Base-by-base conservation (phyloP, 1,140 invertebrate genomes). In the Caenorhabditis latens region DNA sequence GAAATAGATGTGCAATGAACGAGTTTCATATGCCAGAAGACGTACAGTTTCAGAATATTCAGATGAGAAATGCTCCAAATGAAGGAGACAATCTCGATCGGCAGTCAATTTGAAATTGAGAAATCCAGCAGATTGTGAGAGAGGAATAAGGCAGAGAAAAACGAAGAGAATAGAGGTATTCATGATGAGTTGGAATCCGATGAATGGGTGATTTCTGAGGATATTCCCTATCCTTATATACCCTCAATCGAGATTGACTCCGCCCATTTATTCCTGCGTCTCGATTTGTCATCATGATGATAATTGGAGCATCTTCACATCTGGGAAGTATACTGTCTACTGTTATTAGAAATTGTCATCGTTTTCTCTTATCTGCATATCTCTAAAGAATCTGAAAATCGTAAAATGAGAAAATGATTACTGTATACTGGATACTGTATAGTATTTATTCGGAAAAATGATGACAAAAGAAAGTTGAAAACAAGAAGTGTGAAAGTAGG, bases 41-140 rank as follows among this genome's bases (percentile, higher is more conserved):
- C 67, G 67, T 19, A 71, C 67, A n/a, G 67, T 71, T 71, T 71
- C 42, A 21, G 67, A 43, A 71, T 46, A 71, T 46, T n/a, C 42
- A 5, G 32, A 40, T 40, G 63, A 67, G 14, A 8, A 8, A 58
- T n/a, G 13, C 24, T 71, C 42, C 42, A 71, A n/a, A 48, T 71
- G 67, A 48, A 71, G 42, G 9, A 71, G 67, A 48, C 67, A 71
- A 32, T 71, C 67, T n/a, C 14, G 21, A 32, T 71, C 67, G 9
- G 67, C 13, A 19, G 67, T 71, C 19, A 71, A 46, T 46, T 46
- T 32, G 16, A 71, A 46, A 8, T 19, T 16, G 4, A 71, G 67
- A 46, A 71, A 46, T 19, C 67, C 67, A n/a, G 67, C 9, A 42
- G 67, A 71, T n/a, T 46, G 11, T 16, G 42, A 19, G 19, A 19